Evolutionary conservation across 2,888 invertebrate species (phyloP).

Genomic region (Euclidia mi): DNA sequence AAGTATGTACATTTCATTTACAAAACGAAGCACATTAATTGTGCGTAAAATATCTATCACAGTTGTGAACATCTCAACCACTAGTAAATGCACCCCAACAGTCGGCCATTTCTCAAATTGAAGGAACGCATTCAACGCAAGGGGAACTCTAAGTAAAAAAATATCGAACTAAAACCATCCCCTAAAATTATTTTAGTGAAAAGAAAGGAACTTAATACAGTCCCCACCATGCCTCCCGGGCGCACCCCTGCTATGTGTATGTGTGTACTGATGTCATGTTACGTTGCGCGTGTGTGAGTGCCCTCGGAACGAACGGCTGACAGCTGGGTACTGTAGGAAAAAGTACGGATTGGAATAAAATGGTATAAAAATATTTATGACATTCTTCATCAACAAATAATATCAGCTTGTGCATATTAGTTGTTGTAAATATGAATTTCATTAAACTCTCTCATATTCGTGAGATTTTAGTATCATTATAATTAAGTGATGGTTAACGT

Average conservation of each 20-base stretch:
- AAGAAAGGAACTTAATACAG: constrained; percentile 90
- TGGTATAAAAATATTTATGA: constrained; percentile 1
- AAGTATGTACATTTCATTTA: constrained; percentile 20
- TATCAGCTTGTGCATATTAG: too few relatives aligned
- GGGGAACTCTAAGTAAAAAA: constrained; percentile 81
- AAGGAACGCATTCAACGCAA: constrained; percentile 77
- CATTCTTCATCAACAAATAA: too few relatives aligned
- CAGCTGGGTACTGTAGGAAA: constrained; percentile 67
- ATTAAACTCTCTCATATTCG: too few relatives aligned
- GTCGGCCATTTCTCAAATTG: constrained; percentile 85
- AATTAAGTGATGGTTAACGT: too few relatives aligned
- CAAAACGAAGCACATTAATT: constrained; percentile 21
- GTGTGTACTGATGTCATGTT: constrained; percentile 64
- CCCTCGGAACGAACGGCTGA: constrained; percentile 81
- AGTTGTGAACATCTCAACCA: constrained; percentile 74
- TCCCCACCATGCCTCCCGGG: constrained; percentile 84
- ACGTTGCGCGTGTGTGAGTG: constrained; percentile 73
- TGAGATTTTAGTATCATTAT: too few relatives aligned
- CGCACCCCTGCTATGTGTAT: constrained; percentile 77
- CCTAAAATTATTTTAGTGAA: constrained; percentile 90
- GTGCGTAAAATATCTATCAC: constrained; percentile 56
- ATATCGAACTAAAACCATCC: constrained; percentile 89
- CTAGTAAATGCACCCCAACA: constrained; percentile 65
- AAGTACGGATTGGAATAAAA: constrained; percentile 50
- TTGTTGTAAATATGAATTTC: too few relatives aligned